Evolutionary conservation across 2,797 vertebrate species (phyloP).

Genomic region (Pachyuromys duprasi): DNA sequence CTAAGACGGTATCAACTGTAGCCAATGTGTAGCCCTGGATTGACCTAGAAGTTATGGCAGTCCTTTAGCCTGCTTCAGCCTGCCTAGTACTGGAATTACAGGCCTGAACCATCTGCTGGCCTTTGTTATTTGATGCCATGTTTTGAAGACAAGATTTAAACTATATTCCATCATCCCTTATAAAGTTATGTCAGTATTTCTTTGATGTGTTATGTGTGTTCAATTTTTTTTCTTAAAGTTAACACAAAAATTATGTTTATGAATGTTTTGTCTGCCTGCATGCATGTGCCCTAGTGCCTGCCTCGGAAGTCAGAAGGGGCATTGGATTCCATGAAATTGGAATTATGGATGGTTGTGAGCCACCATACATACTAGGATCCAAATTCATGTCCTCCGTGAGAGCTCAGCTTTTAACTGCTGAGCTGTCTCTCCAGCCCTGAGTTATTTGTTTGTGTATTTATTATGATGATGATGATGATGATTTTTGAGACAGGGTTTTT

Average conservation of each 20-base stretch:
- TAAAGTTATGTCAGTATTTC: not conserved
- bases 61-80: not conserved
- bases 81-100: not conserved
- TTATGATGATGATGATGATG: too few relatives aligned
- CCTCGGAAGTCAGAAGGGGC: not conserved
- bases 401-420: not conserved
- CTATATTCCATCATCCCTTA: not conserved
- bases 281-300: not conserved
- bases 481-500: too few relatives aligned
- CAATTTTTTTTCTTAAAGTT: not conserved
- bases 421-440: not conserved
- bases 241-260: not conserved
- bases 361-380: too few relatives aligned
- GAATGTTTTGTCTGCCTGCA: not conserved
- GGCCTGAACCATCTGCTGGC: not conserved
- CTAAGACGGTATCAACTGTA: not conserved
- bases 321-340: not conserved
- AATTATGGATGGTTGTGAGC: not conserved
- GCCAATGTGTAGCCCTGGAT: not conserved
- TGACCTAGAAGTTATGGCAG: not conserved
- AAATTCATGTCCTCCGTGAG: not conserved
- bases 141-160: slow-evolving; percentile 49
- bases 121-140: slow-evolving; percentile 11
- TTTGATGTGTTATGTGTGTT: not conserved
- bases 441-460: too few relatives aligned